Conservation (phyloP, 1,140 invertebrate genomes). For the Ctenoplectra terminalis region DNA sequence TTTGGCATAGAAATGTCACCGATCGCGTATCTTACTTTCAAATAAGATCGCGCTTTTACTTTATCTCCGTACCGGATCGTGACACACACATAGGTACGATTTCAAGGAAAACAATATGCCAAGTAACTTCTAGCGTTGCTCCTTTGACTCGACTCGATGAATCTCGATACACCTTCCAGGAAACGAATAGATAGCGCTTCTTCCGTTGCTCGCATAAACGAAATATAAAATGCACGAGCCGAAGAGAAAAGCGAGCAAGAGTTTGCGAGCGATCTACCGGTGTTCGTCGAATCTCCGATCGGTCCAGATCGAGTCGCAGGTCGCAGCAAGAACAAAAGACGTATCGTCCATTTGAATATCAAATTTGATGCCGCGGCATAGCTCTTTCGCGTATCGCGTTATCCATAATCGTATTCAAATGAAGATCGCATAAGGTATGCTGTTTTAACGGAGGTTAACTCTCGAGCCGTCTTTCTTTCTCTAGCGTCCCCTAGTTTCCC, state of each 20-base stretch:
- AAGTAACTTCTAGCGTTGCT: no score
- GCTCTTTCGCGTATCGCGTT: constrained; percentile 68
- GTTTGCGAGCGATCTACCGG: neutral
- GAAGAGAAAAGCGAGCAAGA: constrained; percentile 1
- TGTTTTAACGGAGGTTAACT: constrained; percentile 76
- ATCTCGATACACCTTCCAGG: no score
- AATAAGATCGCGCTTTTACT: constrained; percentile 42
- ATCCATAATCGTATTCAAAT: constrained; percentile 83
- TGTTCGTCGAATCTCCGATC: constrained; percentile 68
- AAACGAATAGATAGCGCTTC: no score
- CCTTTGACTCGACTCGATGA: no score
- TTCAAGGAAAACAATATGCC: no score
- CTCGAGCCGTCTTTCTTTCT: constrained; percentile 1
- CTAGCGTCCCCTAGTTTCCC: constrained; percentile 53
- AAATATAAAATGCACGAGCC: neutral
- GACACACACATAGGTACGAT: no score
- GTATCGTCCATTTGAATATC: constrained; percentile 81
- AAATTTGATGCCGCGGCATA: constrained; percentile 76
- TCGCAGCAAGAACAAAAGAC: constrained; percentile 56
- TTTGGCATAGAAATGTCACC: constrained; percentile 82
- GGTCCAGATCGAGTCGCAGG: constrained; percentile 37
- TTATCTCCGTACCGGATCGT: neutral
- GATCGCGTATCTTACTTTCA: constrained; percentile 78
- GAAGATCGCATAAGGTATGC: constrained; percentile 81
- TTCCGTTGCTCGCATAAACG: no score